Conservation (phyloP, 2,888 invertebrate species). For the Drosophila gaucha region DNA sequence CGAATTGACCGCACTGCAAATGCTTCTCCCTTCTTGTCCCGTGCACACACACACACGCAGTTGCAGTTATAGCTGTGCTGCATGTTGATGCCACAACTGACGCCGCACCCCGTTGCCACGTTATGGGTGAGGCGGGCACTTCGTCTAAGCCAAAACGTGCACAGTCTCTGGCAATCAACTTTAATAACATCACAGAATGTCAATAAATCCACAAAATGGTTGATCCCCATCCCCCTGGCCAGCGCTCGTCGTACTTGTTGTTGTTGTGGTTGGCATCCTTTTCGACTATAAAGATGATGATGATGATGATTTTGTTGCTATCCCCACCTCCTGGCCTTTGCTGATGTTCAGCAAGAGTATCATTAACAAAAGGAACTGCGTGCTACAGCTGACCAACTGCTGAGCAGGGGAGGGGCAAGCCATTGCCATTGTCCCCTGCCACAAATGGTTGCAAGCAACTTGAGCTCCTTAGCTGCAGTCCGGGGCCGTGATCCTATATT, state of each 20-base stretch:
- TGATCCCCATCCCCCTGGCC: conserved; percentile 36
- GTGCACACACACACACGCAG: not conserved
- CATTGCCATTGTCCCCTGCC: conserved; percentile 5
- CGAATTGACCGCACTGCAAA: conserved; percentile 68
- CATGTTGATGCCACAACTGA: conserved; percentile 59
- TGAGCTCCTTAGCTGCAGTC: conserved; percentile 65
- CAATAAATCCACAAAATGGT: conserved; percentile 82
- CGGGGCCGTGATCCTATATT: conserved; percentile 38
- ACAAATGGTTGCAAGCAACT: conserved; percentile 51
- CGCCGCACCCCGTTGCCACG: conserved; percentile 3
- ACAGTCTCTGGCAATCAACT: conserved; percentile 78
- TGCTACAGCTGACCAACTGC: conserved; percentile 62
- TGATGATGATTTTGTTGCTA: conserved; percentile 38
- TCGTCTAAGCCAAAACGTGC: conserved; percentile 76
- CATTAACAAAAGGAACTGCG: conserved; percentile 79
- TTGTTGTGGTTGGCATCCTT: conserved; percentile 43
- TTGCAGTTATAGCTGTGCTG: conserved; percentile 48
- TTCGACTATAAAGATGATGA: conserved; percentile 42
- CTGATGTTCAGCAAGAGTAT: conserved; percentile 71
- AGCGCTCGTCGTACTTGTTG: conserved; percentile 11
- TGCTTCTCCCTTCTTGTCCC: conserved; percentile 1
- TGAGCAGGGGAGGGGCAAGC: conserved; percentile 8
- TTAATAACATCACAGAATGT: conserved; percentile 83
- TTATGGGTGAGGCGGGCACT: conserved; percentile 46
- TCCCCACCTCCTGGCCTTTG: conserved; percentile 13